These are phyloP conservation scores for Mycetomoellerius zeteki DNA, from an alignment of 1,140 invertebrate species.

Conservation along the genomic window DNA sequence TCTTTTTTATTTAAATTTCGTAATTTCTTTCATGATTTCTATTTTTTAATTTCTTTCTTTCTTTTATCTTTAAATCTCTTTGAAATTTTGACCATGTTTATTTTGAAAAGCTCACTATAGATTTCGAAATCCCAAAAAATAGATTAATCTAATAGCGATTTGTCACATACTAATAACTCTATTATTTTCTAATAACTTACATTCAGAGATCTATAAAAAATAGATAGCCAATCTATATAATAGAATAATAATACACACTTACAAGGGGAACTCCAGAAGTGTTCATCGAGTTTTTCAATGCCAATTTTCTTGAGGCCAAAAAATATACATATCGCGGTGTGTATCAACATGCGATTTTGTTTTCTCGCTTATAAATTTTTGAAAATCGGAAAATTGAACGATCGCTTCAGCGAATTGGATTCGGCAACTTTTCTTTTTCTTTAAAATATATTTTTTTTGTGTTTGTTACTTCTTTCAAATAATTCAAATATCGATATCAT, in stretches of 20 bases:
- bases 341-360: no score
- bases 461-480: no score
- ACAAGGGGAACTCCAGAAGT: no score
- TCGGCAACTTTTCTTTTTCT: no score
- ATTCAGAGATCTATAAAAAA: slow-evolving; percentile 36
- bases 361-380: no score
- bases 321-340: no score
- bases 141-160: background rate
- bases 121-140: slow-evolving; percentile 28
- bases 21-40: background rate
- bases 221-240: slow-evolving; percentile 20
- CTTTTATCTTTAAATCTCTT: slow-evolving; percentile 38
- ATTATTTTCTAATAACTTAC: slow-evolving; percentile 1
- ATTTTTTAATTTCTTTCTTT: background rate
- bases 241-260: background rate
- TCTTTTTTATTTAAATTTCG: background rate
- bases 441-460: no score
- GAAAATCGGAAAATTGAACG: no score
- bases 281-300: no score
- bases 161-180: background rate
- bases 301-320: no score
- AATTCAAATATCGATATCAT: no score
- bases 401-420: no score
- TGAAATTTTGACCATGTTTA: slow-evolving; percentile 36
- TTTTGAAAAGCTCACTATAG: slow-evolving; percentile 6